A percentile compares a stretch with the other conserved stretches of the same genome.
Conservation (phyloP, 1,140 invertebrate genomes). For the Maniola jurtina region DNA sequence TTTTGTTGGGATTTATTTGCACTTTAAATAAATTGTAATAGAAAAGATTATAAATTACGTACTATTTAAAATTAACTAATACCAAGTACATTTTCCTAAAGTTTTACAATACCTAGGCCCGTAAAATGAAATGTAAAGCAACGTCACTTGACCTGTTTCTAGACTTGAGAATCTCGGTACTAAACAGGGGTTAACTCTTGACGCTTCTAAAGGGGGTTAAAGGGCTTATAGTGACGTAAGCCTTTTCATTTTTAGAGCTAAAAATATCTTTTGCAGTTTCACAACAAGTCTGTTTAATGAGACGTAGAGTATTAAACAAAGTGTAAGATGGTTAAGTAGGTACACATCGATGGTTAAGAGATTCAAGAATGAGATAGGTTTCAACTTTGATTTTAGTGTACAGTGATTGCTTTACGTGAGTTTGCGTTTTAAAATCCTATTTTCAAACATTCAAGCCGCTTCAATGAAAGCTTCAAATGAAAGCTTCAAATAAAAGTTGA, state of each 20-base stretch:
- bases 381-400: too few relatives aligned
- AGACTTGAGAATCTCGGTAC: slow-evolving; percentile 7
- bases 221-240: slow-evolving; percentile 6
- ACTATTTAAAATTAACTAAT: background rate
- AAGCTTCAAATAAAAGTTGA: too few relatives aligned
- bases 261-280: slow-evolving; percentile 1
- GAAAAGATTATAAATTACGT: too few relatives aligned
- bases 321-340: too few relatives aligned
- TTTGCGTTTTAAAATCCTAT: too few relatives aligned
- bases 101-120: background rate
- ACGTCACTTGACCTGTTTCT: slow-evolving; percentile 10
- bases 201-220: slow-evolving; percentile 6
- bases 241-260: slow-evolving; percentile 5
- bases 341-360: too few relatives aligned
- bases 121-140: background rate
- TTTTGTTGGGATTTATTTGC: too few relatives aligned
- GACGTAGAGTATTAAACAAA: background rate
- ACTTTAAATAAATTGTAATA: too few relatives aligned
- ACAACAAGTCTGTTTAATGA: background rate
- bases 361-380: too few relatives aligned
- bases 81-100: background rate
- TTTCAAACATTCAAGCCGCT: too few relatives aligned
- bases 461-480: background rate
- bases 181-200: slow-evolving; percentile 12
- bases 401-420: too few relatives aligned